Evolutionary conservation across 1,140 invertebrate species (phyloP), one percentile per base, ranked within the genome.

Genomic region (Rhizoglyphus robini): DNA sequence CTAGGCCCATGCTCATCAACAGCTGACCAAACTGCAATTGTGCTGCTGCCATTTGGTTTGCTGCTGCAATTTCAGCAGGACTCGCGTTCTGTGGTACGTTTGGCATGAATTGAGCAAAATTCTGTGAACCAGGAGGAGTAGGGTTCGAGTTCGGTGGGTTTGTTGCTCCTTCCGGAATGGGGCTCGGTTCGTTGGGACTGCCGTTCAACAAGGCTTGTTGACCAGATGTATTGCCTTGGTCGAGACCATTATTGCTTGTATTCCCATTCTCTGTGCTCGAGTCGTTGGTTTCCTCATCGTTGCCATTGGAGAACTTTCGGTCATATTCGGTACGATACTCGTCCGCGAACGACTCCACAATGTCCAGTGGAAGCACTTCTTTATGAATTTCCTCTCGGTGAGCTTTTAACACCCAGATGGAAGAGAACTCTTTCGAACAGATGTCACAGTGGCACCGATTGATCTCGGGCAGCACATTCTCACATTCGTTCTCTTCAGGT

Each of bases 321-420:
- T 88, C 86, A 74, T 88, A 88, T 72, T 89, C 87, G 71, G 81
- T 84, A 76, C 88, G 88, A 72, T 90, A 89, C 71, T 88, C 86
- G 76, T 92, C 86, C 32, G 89, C 88, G 77, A 92, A 93, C 75
- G 88, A 86, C 78, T 94, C 90, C 49, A 95, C 79, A 72, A 88
- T 86, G 72, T 91, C 86, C 27, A 88, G 79, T 15, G 90, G 90
- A 63, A 96, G 88, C 74, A 91, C 80, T 75, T 90, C 86, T 73
- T 88, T 86, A 77, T 96, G 92, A 67, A 92, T 85, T 81, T 95
- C 90, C 81, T 96, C 91, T 78, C 88, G 88, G 76, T 96, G 91
- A 69, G 90, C 87, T 77, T 95, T 95, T 73, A 96, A 79, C 66
- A 95, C 90, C 86, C 91, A 95, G 65, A 94, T 87, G 79, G 88